phyloP scores from a whole-genome alignment of 2,888 invertebrate species.

The Mesorhabditis belari region DNA sequence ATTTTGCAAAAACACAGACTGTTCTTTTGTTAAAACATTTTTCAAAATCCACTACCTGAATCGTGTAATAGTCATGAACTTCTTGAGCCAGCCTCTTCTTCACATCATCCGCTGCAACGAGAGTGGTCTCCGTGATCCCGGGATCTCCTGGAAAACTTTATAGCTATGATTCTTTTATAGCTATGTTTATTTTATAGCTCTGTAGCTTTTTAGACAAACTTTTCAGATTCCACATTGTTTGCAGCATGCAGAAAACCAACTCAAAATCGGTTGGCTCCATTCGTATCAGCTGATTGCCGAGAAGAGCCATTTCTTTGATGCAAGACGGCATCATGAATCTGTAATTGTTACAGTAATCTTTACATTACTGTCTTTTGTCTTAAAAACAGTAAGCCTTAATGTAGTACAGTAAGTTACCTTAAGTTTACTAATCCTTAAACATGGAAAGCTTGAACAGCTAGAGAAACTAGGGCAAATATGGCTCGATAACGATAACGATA shows the following conservation, averaged over 20 bases:
- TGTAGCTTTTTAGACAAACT: background rate
- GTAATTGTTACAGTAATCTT: background rate
- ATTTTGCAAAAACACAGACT: too few species aligned
- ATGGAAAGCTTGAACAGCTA: too few species aligned
- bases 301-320: background rate
- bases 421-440: too few species aligned
- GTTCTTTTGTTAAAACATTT: too few species aligned
- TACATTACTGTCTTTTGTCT: too few species aligned
- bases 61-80: background rate
- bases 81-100: background rate
- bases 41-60: background rate
- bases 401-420: too few species aligned
- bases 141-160: background rate
- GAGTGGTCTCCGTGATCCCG: background rate
- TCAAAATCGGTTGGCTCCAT: background rate
- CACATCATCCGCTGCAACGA: too few species aligned
- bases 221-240: background rate
- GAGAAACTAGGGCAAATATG: too few species aligned
- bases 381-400: too few species aligned
- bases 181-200: background rate
- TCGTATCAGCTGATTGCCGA: background rate
- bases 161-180: background rate
- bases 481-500: too few species aligned
- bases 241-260: background rate
- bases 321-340: background rate